Base-by-base conservation (phyloP, 2,113 vertebrate species). In the Poeciliopsis retropinna region DNA sequence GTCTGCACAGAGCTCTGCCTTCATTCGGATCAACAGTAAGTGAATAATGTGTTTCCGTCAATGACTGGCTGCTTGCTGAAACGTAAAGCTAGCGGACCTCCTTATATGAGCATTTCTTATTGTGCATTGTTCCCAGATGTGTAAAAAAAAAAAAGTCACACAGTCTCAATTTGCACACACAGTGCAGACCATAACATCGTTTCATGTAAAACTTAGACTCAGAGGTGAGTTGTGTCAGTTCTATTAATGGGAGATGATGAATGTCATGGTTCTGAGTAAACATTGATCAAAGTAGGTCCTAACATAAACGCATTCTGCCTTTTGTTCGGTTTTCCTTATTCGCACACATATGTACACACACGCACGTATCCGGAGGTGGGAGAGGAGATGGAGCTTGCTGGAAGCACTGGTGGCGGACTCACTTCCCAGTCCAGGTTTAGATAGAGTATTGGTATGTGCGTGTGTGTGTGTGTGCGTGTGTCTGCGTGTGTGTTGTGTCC, bases 1-100 rank as follows among this genome's bases (percentile, higher is more conserved):
- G 2, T 95, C 95, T 0, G 96, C 90, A 63, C 94, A 96, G 72
- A 97, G 94, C 32, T 95, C 96, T 0, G 97, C 97, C 0, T 95
- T 96, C 76, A 93, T 99, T 92, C 96, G 94, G 0, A 96, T 99
- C 74, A 94, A 95, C 90, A 93, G 97, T 98, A 95, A 95, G 82
- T 68, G 68, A 39, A 65, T 25, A 28, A 65, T 65, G 62, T 73
- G 14, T 64, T 28, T 57, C 22, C 34, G 54, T 72, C 1, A 69
- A 31, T n/a, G 32, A 85, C 68, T 76, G 61, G 65, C 67, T 67
- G 41, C 79, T 75, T 34, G 32, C 60, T 72, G 51, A 41, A 31
- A n/a, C 37, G 7, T 72, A 28, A 60, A 29, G 39, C 64, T 39
- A 10, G 6, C n/a, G 8, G 66, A 62, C 37, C 22, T 85, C 81